Evolutionary conservation across 2,888 invertebrate genomes (phyloP), one percentile per base, ranked within the genome.

Genomic region (Azorinus chamasolen): DNA sequence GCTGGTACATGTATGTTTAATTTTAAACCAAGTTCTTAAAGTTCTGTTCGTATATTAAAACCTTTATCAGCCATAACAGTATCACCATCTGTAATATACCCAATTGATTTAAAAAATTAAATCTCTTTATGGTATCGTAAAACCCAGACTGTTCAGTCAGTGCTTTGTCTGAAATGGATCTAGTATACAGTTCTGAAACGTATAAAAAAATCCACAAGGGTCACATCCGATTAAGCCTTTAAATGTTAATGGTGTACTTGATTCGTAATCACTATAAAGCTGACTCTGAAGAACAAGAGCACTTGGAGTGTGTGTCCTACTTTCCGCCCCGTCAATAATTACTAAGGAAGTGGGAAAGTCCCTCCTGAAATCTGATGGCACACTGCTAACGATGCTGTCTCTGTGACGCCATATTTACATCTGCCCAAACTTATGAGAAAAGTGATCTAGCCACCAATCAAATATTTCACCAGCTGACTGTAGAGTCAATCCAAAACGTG

Each of bases 271-370:
- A 45, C 57, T 55, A 24, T 65, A 65, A 6, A 66, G 37, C 71
- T 71, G 71, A 20, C 70, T 63, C 25, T 77, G 63, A 8, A 46
- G 16, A 14, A n/a, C 16, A 16, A 77, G 18, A 25, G 78, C 39
- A 45, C 37, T 48, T 46, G 73, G 78, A 20, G 32, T 27, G 27
- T 70, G 59, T 27, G 57, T 78, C 51, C 64, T 72, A 5, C 69
- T 50, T 54, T 78, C 73, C 27, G 72, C 73, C 16, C 64, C 54
- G 61, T 78, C 78, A 59, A 73, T 69, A 10, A 78, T 78, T 6
- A 53, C 22, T n/a, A 73, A 16, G 8, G 69, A 46, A 22, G 50
- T 78, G 18, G 73, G 69, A 64, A 69, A 78, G 45, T 78, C 64
- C n/a, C 37, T 48, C 41, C 39, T 68, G 46, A 51, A 69, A 18